Percentiles rank a stretch among this genome's conserved stretches.
Conservation (phyloP, 2,888 invertebrate species). For the Eucera pruinosa region DNA sequence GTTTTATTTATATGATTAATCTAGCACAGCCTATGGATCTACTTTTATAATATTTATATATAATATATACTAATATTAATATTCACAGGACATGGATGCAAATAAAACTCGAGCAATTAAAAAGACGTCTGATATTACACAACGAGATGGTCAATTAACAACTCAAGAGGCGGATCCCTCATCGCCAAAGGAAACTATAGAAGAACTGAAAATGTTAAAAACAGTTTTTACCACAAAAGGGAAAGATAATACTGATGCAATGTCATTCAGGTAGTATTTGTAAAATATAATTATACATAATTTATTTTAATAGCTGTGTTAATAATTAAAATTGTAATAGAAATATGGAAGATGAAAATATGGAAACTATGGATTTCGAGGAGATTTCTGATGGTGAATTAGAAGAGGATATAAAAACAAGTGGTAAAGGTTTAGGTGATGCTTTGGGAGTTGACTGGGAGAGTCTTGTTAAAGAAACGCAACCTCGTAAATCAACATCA, state of each 20-base stretch:
- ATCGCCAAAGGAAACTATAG: constrained; percentile 75
- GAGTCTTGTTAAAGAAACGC: constrained; percentile 92
- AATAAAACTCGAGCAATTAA: constrained; percentile 66
- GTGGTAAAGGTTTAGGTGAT: constrained; percentile 91
- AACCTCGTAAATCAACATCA: constrained; percentile 83
- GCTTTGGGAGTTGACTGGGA: constrained; percentile 99
- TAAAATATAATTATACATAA: neutral
- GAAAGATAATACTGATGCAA: constrained; percentile 73
- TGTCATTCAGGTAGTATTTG: constrained; percentile 64
- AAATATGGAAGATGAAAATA: constrained; percentile 89
- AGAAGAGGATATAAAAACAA: constrained; percentile 90
- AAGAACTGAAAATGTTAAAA: too few relatives aligned
- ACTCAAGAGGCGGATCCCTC: constrained; percentile 77
- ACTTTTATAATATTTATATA: too few relatives aligned
- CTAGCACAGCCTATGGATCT: neutral
- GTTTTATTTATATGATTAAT: constrained; percentile 3
- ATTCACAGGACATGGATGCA: constrained; percentile 62
- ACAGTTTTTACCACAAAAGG: constrained; percentile 75
- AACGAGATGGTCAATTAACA: constrained; percentile 72
- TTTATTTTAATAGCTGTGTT: neutral
- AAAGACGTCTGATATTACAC: constrained; percentile 69
- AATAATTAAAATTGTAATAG: constrained; percentile 41
- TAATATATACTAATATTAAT: too few relatives aligned
- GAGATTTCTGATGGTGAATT: constrained; percentile 96
- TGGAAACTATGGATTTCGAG: constrained; percentile 92